phyloP scores from a whole-genome alignment of 1,140 invertebrate genomes.

The Centruroides vittatus region DNA sequence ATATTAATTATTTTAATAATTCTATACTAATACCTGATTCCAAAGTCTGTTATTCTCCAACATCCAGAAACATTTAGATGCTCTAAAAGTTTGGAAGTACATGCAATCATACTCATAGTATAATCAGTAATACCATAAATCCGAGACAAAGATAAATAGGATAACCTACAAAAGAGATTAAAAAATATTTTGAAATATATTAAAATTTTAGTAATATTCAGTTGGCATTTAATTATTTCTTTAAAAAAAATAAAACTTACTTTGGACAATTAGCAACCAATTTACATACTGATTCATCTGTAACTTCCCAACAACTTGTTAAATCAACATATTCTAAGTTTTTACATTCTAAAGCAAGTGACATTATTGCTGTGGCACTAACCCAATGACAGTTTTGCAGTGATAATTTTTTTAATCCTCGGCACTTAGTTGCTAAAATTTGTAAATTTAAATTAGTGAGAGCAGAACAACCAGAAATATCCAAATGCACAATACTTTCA shows the following conservation, averaged over 20 bases:
- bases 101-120: slow-evolving; percentile 21
- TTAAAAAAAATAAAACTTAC: slow-evolving; percentile 13
- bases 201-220: too few relatives aligned
- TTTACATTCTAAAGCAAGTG: slow-evolving; percentile 21
- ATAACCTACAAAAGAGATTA: slow-evolving; percentile 21
- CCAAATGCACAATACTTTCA: slow-evolving; percentile 20
- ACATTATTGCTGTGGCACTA: slow-evolving; percentile 22
- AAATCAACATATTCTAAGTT: slow-evolving; percentile 26
- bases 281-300: slow-evolving; percentile 24
- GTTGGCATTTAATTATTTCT: too few relatives aligned
- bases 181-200: neutral
- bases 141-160: slow-evolving; percentile 24
- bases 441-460: slow-evolving; percentile 23
- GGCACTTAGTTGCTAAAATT: slow-evolving; percentile 21
- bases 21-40: slow-evolving; percentile 23
- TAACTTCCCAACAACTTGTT: slow-evolving; percentile 30
- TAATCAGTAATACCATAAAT: slow-evolving; percentile 30
- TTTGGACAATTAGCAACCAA: slow-evolving; percentile 21
- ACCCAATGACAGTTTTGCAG: slow-evolving; percentile 29
- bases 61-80: slow-evolving; percentile 28
- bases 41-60: slow-evolving; percentile 29
- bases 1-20: too few relatives aligned
- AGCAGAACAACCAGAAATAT: slow-evolving; percentile 25
- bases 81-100: slow-evolving; percentile 19
- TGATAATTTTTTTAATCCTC: slow-evolving; percentile 18